Evolutionary conservation across 2,113 vertebrate species (phyloP).

Genomic region (Spheniscus mendiculus): DNA sequence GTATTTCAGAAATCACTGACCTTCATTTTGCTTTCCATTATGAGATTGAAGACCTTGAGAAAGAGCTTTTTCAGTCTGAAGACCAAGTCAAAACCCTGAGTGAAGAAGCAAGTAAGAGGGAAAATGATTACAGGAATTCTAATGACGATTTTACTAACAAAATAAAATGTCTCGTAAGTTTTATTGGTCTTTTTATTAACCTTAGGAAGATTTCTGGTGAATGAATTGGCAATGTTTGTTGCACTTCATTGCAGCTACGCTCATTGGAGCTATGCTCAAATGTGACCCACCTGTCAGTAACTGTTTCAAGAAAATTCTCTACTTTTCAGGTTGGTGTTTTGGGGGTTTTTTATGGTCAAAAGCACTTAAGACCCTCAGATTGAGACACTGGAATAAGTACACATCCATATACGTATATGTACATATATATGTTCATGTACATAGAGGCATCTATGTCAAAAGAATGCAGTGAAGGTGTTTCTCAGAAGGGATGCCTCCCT

Average conservation of each 20-base stretch:
- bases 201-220: neutral
- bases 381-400: neutral
- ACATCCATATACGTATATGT: neutral
- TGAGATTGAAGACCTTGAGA: neutral
- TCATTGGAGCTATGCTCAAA: neutral
- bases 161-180: slow-evolving; percentile 19
- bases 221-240: neutral
- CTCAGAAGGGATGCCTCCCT: neutral
- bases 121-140: neutral
- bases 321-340: neutral
- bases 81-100: neutral
- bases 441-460: neutral
- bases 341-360: neutral
- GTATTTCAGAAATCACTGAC: neutral
- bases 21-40: neutral
- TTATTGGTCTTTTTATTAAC: neutral
- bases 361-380: neutral
- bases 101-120: neutral
- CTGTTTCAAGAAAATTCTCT: neutral
- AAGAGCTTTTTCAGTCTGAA: neutral
- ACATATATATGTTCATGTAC: neutral
- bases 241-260: neutral
- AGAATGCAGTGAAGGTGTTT: neutral
- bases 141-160: neutral
- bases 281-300: neutral